phyloP scores from a whole-genome alignment of 2,113 vertebrate genomes.

The Pterocles burchelli region DNA sequence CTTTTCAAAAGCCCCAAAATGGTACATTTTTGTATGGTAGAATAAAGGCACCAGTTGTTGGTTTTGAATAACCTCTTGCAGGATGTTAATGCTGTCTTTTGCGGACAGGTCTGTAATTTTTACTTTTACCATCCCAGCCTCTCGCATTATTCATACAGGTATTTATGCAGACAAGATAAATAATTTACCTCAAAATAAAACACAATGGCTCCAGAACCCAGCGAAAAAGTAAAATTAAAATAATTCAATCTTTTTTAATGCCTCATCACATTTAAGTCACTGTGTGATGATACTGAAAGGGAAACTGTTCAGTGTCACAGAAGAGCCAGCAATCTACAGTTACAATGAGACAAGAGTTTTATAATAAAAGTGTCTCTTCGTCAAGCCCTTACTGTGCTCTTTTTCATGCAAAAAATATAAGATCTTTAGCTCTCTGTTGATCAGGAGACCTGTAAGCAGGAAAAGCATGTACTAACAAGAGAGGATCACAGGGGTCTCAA shows the following conservation, averaged over 20 bases:
- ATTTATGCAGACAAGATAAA: constrained; percentile 70
- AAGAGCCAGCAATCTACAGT: constrained; percentile 4
- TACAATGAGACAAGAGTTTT: constrained; percentile 35
- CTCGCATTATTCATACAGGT: constrained; percentile 64
- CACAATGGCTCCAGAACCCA: constrained; percentile 11
- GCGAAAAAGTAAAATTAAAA: constrained; percentile 64
- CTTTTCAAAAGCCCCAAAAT: not conserved
- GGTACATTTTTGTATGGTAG: not conserved
- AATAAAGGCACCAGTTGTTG: not conserved
- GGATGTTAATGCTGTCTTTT: constrained; percentile 47
- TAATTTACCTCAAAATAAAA: constrained; percentile 72
- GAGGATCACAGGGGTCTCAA: not conserved
- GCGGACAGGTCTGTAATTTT: constrained; percentile 52
- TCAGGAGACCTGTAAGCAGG: not conserved
- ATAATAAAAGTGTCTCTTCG: constrained; percentile 18
- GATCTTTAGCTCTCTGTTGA: not conserved
- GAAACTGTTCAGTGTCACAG: constrained; percentile 34
- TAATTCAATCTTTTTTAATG: constrained; percentile 51
- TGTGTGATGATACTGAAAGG: constrained; percentile 25
- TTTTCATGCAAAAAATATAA: not conserved
- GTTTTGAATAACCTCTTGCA: constrained; percentile 34
- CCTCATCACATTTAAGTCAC: constrained; percentile 54
- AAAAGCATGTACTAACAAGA: not conserved
- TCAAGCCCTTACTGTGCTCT: constrained; percentile 26
- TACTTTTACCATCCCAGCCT: constrained; percentile 34